These are phyloP conservation scores for Gymnopithys bicolor DNA, from an alignment of 2,797 vertebrate genomes.

Conservation along the genomic window DNA sequence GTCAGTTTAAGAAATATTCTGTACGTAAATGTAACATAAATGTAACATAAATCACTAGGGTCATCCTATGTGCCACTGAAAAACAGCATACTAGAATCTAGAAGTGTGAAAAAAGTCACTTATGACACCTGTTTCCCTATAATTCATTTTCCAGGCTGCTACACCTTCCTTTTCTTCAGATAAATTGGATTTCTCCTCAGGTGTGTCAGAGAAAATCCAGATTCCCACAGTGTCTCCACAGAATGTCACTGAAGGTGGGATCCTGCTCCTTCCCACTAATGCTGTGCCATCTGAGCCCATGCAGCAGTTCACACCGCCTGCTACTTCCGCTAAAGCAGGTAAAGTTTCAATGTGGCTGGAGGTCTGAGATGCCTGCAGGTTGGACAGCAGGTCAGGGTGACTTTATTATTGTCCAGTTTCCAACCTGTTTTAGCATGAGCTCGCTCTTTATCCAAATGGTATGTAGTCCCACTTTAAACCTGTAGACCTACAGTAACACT, in stretches of 20 bases:
- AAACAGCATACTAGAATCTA: neutral
- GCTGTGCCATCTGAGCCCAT: neutral
- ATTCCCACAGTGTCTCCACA: neutral
- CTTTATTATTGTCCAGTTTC: neutral
- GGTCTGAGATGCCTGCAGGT: neutral
- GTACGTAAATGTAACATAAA: neutral
- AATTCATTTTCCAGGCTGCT: constrained; percentile 70
- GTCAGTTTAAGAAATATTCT: neutral
- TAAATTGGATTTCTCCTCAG: constrained; percentile 31
- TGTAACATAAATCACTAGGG: neutral
- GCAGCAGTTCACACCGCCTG: neutral
- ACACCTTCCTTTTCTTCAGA: constrained; percentile 51
- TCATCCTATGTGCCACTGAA: neutral
- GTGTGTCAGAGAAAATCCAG: neutral
- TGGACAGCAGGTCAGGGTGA: neutral
- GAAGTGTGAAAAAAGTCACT: neutral
- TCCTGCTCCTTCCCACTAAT: neutral
- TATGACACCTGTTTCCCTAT: neutral
- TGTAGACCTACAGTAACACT: neutral
- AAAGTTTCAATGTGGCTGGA: neutral
- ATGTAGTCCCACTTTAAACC: neutral
- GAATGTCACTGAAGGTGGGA: constrained; percentile 35
- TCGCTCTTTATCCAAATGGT: neutral
- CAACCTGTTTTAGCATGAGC: neutral
- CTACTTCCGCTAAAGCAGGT: constrained; percentile 60